Conservation (phyloP, 2,888 invertebrate genomes). For the Phyllotreta striolata region DNA sequence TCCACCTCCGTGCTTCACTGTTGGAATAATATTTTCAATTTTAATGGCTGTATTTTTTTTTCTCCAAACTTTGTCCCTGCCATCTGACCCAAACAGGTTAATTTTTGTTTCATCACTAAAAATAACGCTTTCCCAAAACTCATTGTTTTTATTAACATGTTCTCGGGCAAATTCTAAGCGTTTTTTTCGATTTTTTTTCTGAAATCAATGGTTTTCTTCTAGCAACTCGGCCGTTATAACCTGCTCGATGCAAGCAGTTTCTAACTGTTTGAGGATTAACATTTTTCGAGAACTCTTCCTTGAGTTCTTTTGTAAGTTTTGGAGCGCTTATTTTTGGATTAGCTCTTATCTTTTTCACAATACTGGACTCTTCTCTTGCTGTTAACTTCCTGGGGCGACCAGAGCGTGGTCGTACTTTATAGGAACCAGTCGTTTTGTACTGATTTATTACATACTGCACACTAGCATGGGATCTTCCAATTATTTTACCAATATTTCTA, state of each 20-base stretch:
- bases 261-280: conserved; percentile 1
- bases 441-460: not conserved
- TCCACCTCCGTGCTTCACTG: not conserved
- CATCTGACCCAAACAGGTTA: not conserved
- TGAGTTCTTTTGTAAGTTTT: not conserved
- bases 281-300: conserved; percentile 1
- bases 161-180: not conserved
- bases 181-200: conserved; percentile 1
- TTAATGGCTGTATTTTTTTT: not conserved
- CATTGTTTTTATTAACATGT: not conserved
- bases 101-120: conserved; percentile 1
- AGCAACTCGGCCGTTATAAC: no score
- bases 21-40: conserved; percentile 1
- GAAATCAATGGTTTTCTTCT: not conserved
- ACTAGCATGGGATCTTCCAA: not conserved
- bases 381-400: not conserved
- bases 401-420: not conserved
- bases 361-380: not conserved
- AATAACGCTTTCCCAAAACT: conserved; percentile 1
- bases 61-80: not conserved
- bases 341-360: no score
- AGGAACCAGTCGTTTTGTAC: not conserved
- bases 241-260: no score
- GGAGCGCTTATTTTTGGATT: no score
- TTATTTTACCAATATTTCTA: no score